These are phyloP conservation scores for Gymnogyps californianus DNA, from an alignment of 2,113 vertebrate genomes.

Conservation along the genomic window DNA sequence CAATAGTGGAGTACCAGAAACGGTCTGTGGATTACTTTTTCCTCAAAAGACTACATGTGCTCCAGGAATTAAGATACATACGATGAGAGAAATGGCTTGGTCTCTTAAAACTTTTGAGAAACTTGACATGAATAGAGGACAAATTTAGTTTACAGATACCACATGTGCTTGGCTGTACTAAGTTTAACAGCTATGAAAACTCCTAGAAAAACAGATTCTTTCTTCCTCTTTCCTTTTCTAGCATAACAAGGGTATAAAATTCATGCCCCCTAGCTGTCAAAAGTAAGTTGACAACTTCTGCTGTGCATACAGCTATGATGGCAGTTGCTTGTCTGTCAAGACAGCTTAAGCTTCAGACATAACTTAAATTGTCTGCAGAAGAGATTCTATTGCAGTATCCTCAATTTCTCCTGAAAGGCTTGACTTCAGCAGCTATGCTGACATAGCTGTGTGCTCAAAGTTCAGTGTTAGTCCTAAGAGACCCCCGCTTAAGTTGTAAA, in stretches of 20 bases:
- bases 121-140: not conserved
- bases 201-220: not conserved
- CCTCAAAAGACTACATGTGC: not conserved
- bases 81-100: not conserved
- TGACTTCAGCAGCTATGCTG: not conserved
- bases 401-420: not conserved
- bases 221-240: not conserved
- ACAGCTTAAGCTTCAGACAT: not conserved
- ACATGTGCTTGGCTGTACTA: not conserved
- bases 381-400: not conserved
- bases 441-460: not conserved
- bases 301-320: not conserved
- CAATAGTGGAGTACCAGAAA: not conserved
- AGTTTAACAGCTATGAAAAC: not conserved
- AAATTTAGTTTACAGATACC: not conserved
- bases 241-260: not conserved
- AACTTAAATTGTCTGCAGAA: not conserved
- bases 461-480: not conserved
- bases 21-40: not conserved
- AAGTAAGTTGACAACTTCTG: not conserved
- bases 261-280: not conserved
- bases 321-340: constrained; percentile 5
- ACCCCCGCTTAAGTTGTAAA: not conserved
- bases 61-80: not conserved
- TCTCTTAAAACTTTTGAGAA: not conserved